Evolutionary conservation across 2,113 vertebrate species (phyloP).

Genomic region (Phylloscopus trochilus): DNA sequence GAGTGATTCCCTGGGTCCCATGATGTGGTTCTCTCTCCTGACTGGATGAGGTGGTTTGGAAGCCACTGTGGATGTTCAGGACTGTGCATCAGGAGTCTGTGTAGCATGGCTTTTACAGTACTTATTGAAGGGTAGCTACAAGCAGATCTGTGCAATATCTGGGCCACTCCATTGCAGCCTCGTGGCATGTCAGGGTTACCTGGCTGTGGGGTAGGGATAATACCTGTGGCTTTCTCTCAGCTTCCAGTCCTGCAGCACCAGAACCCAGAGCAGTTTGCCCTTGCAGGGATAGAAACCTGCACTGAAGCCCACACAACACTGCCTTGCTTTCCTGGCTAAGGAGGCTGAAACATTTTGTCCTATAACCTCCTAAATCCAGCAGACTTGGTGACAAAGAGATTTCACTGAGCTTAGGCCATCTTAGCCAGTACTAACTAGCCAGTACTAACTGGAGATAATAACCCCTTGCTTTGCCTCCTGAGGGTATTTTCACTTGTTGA

Average conservation of each 20-base stretch:
- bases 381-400: not conserved
- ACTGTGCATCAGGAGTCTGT: not conserved
- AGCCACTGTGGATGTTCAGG: not conserved
- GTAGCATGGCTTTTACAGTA: not conserved
- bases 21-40: not conserved
- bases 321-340: not conserved
- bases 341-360: not conserved
- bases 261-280: not conserved
- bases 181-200: not conserved
- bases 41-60: not conserved
- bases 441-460: not conserved
- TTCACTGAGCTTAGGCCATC: not conserved
- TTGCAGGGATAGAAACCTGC: not conserved
- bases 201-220: not conserved
- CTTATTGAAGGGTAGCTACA: not conserved
- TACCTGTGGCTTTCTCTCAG: not conserved
- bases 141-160: not conserved
- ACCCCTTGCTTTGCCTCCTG: not conserved
- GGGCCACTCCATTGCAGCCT: rapidly evolving
- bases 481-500: not conserved
- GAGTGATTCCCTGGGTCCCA: not conserved
- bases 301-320: not conserved
- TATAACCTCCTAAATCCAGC: not conserved
- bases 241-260: not conserved
- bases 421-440: not conserved